phyloP scores from a whole-genome alignment of 2,113 vertebrate species.

The Pithys albifrons region DNA sequence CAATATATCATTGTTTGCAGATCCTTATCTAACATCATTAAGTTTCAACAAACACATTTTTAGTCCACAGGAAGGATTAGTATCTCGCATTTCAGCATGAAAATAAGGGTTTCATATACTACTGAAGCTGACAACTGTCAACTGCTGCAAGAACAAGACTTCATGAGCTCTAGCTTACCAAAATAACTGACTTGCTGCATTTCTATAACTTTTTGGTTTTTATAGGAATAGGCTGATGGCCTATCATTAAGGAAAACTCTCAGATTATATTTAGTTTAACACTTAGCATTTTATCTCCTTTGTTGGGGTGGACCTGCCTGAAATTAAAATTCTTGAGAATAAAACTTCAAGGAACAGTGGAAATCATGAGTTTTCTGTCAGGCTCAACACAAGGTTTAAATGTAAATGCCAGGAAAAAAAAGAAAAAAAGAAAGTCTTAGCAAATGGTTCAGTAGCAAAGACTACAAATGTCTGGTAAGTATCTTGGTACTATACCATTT shows the following conservation, averaged over 20 bases:
- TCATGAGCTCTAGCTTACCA: neutral
- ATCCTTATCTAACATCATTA: neutral
- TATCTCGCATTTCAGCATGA: neutral
- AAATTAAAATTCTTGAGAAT: neutral
- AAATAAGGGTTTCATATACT: neutral
- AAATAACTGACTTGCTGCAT: neutral
- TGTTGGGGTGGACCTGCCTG: neutral
- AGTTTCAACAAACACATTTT: neutral
- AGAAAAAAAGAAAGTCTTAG: neutral
- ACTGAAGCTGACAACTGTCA: neutral
- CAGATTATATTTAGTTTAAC: neutral
- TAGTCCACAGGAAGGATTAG: neutral
- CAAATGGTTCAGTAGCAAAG: neutral
- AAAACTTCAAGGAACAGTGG: neutral
- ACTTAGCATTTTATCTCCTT: neutral
- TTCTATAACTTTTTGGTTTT: neutral
- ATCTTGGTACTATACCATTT: slow-evolving; percentile 17
- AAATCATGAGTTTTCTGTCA: slow-evolving; percentile 19
- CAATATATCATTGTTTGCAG: neutral
- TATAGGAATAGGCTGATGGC: neutral
- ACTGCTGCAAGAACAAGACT: neutral
- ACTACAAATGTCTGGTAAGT: slow-evolving; percentile 5
- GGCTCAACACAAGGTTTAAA: neutral
- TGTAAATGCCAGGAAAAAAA: neutral
- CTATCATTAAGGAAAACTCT: neutral